These are phyloP conservation scores for Rotaria socialis DNA, from an alignment of 2,888 invertebrate genomes.

Conservation along the genomic window DNA sequence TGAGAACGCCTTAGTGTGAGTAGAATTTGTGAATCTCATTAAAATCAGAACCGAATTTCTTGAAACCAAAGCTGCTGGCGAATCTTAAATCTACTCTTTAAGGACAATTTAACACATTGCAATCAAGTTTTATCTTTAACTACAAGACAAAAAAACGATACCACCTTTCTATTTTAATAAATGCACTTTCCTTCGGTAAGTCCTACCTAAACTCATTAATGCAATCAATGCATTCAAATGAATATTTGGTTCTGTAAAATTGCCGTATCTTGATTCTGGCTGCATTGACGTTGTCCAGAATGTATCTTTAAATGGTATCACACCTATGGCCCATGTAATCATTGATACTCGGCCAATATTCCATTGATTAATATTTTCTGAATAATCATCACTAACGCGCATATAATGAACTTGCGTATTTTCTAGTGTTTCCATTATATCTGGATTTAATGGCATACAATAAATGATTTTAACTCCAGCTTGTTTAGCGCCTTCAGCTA, in stretches of 20 bases:
- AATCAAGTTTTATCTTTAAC: too few relatives aligned
- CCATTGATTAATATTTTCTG: slow-evolving; percentile 50
- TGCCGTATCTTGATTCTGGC: slow-evolving; percentile 50
- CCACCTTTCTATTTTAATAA: too few relatives aligned
- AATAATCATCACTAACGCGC: slow-evolving; percentile 52
- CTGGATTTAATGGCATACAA: slow-evolving; percentile 32
- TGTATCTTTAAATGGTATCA: slow-evolving; percentile 53
- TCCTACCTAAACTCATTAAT: slow-evolving; percentile 51
- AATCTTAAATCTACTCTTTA: too few relatives aligned
- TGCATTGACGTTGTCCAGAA: slow-evolving; percentile 52
- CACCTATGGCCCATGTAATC: slow-evolving; percentile 51
- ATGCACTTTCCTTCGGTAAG: not conserved
- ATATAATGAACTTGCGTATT: slow-evolving; percentile 48
- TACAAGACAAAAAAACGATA: too few relatives aligned
- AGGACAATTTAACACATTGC: too few relatives aligned
- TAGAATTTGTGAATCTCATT: too few relatives aligned
- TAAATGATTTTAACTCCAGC: slow-evolving; percentile 9
- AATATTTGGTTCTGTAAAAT: slow-evolving; percentile 49
- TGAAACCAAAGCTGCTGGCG: too few relatives aligned
- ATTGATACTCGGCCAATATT: slow-evolving; percentile 53
- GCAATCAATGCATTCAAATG: slow-evolving; percentile 50
- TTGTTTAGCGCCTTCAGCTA: slow-evolving; percentile 31
- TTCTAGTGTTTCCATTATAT: slow-evolving; percentile 16
- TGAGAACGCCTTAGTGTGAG: too few relatives aligned
- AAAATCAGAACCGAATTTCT: too few relatives aligned